Evolutionary conservation across 2,797 vertebrate genomes (phyloP), one percentile per base, ranked within the genome.

Genomic region (Darevskia mixta): DNA sequence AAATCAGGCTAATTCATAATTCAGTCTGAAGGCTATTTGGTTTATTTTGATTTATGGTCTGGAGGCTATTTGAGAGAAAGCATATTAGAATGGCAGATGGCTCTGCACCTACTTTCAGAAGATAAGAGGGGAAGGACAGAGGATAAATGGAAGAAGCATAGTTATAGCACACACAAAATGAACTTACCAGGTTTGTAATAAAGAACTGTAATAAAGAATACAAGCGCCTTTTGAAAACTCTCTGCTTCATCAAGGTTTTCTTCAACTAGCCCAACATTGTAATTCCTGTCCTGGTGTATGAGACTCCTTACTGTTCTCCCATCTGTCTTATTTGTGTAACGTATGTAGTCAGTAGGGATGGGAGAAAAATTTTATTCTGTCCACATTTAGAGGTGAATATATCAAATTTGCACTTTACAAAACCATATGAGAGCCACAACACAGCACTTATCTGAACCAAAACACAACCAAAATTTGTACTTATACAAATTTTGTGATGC

Each of bases 1-100:
- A 93, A 95, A 93, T 91, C 76, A 73, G 89, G 79, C 90, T 95
- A 95, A 93, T 92, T 81, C 76, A 72, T 82, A 86, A 91, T 92
- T 92, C 92, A 89, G 84, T 92, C 89, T 8, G 0, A 89, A 92
- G 87, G 91, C 76, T 94, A 82, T 92, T 95, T 25, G 29, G 29
- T 88, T 79, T 88, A 79, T 93, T 91, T 83, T 75, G 35, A 81
- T 88, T 91, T 92, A 91, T 93, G 87, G 83, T 91, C 89, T 5
- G 0, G 90, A 91, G 88, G 92, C 78, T 94, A 75, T 94, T 93
- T 94, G 86, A 92, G 87, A 92, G 76, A n/a, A 75, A 69, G 15
- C 55, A n/a, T 85, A 35, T 86, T 84, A 71, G 87, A 89, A 85
- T 87, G 55, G 82, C 78, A 93, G 88, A 92, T 91, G 86, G 86